phyloP scores from a whole-genome alignment of 2,888 invertebrate genomes.

The Diplazon laetatorius region DNA sequence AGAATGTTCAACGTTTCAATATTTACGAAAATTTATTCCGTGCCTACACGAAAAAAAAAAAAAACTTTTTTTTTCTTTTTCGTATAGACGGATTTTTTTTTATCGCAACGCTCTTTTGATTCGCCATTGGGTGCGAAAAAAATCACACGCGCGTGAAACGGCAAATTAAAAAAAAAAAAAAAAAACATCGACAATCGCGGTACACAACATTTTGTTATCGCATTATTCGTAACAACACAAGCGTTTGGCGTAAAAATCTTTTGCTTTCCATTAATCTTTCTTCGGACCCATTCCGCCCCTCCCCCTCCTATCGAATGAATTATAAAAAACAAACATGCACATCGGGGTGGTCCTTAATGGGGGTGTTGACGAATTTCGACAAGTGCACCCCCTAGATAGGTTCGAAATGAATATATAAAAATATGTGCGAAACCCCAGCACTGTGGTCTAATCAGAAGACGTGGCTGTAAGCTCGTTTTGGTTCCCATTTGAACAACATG shows the following conservation, averaged over 20 bases:
- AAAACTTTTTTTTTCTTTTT: too few species aligned
- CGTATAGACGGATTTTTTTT: slow-evolving; percentile 79
- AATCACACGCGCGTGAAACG: slow-evolving; percentile 47
- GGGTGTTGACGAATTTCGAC: too few species aligned
- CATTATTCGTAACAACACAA: slow-evolving; percentile 46
- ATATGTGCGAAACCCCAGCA: too few species aligned
- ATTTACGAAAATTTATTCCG: slow-evolving; percentile 72
- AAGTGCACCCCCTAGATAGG: too few species aligned
- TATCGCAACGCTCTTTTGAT: slow-evolving; percentile 52
- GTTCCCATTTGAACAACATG: too few species aligned
- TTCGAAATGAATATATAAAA: too few species aligned
- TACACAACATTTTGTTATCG: slow-evolving; percentile 45
- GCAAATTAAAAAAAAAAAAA: too few species aligned
- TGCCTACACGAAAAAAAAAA: slow-evolving; percentile 72
- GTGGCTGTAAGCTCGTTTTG: too few species aligned
- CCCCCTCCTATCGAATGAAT: slow-evolving; percentile 28
- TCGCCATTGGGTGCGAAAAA: slow-evolving; percentile 18
- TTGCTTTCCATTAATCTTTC: slow-evolving; percentile 11
- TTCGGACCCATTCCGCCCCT: neutral
- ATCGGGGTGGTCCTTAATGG: too few species aligned
- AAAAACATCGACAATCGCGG: slow-evolving; percentile 49
- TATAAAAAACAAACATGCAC: slow-evolving; percentile 34
- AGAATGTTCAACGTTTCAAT: slow-evolving; percentile 78
- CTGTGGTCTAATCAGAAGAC: too few species aligned
- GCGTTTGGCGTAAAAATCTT: slow-evolving; percentile 51